A percentile compares a stretch with the other conserved stretches of the same genome.
Conservation (phyloP, 2,113 vertebrate species). For the Odocoileus virginianus region DNA sequence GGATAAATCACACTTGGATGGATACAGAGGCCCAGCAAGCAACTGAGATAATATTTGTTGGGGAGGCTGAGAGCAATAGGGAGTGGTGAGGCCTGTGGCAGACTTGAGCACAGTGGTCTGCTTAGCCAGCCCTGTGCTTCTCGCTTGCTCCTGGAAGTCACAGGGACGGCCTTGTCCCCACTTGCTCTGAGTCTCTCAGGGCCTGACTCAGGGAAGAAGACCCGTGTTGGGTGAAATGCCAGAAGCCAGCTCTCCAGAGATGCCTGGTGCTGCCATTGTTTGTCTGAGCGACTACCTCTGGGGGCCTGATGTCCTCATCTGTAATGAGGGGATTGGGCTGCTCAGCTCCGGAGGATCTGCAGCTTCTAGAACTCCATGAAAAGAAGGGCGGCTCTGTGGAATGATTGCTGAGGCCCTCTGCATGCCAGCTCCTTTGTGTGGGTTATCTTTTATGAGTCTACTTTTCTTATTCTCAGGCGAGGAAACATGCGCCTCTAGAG, state of each 20-base stretch:
- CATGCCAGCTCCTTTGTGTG: not conserved
- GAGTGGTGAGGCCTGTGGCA: not conserved
- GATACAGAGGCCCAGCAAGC: not conserved
- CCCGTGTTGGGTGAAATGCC: not conserved
- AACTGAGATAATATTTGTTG: not conserved
- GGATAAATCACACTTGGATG: not conserved
- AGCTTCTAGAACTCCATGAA: not conserved
- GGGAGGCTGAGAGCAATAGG: not conserved
- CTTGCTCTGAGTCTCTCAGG: not conserved
- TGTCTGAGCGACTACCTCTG: not conserved
- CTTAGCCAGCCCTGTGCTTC: not conserved
- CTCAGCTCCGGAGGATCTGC: not conserved
- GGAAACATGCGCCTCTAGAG: not conserved
- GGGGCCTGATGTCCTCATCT: not conserved
- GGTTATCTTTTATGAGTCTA: not conserved
- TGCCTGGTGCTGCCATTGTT: not conserved
- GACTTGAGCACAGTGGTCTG: not conserved
- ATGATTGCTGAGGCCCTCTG: not conserved
- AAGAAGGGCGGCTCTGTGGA: not conserved
- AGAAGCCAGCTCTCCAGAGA: not conserved
- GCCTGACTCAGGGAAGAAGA: not conserved
- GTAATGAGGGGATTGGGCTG: not conserved
- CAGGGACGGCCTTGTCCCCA: not conserved
- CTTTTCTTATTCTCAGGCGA: not conserved
- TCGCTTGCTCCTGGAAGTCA: not conserved